Base-by-base conservation (phyloP, 2,797 vertebrate genomes). In the Lepilemur ruficaudatus region DNA sequence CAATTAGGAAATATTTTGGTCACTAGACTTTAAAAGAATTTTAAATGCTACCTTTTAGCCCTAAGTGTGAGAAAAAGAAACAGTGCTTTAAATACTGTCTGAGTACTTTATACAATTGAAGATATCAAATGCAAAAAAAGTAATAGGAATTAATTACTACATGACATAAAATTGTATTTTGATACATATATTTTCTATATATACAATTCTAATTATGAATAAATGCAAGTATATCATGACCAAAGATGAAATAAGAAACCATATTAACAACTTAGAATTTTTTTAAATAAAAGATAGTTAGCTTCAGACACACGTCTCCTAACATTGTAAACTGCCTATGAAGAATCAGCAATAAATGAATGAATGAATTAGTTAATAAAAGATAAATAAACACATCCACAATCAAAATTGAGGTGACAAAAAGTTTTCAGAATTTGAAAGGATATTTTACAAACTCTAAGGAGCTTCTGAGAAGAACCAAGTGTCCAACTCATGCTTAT, bases 61-160 rank as follows among this genome's bases (percentile, higher is more conserved):
- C 43, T 81, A 79, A 89, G 52, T 67, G 3, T 52, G 41, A 82
- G 5, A 90, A 61, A 52, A 92, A 89, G 22, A 95, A 55, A 70
- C 7, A 41, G 22, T 65, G 2, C 10, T 93, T 91, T 70, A 82
- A 69, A 23, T 76, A 38, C 15, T 73, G 7, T 65, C 61, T 50
- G 46, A 43, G 61, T 0, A 43, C 17, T 72, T 75, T 32, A 59
- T 35, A 15, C 1, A 96, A 67, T 69, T 46, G 14, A 95, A 95
- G 22, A 52, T n/a, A 55, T 78, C 11, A 95, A 82, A 89, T 72
- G 81, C 1, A 96, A 63, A 67, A 79, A 89, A 95, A 90, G 5
- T 13, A 83, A 75, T 1, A 69, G 12, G 0, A 89, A 72, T 25
- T 70, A 89, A 50, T 82, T 73, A 30, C 7, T 75, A 55, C 0